Conservation (phyloP, 2,113 vertebrate species). For the Pterocles gutturalis region DNA sequence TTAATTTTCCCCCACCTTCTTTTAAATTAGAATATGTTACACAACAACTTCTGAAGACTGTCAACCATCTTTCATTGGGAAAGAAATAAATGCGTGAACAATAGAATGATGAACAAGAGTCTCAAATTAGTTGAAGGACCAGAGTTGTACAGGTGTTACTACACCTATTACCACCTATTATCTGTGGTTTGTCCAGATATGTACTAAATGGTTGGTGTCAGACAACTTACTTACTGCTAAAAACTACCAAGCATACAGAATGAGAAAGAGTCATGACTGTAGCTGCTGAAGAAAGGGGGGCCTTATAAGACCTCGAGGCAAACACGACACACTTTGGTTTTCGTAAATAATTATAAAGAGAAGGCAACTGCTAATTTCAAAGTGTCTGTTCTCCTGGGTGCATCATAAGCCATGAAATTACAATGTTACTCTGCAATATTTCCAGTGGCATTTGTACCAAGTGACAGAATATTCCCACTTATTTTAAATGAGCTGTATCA, state of each 20-base stretch:
- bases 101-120: not conserved
- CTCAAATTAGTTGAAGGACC: not conserved
- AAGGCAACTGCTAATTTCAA: not conserved
- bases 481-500: conserved; percentile 47
- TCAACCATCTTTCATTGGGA: not conserved
- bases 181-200: not conserved
- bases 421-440: not conserved
- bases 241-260: not conserved
- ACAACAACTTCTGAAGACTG: not conserved
- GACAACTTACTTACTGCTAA: not conserved
- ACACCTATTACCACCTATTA: not conserved
- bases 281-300: not conserved
- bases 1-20: not conserved
- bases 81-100: not conserved
- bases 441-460: conserved; percentile 3
- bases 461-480: conserved; percentile 34
- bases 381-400: not conserved
- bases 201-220: not conserved
- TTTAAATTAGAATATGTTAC: not conserved
- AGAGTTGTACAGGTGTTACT: not conserved
- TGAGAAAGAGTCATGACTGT: not conserved
- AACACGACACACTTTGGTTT: not conserved
- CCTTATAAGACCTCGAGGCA: not conserved
- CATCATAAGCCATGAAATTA: not conserved
- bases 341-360: not conserved